These are phyloP conservation scores for Nemotelus nigrinus DNA, from an alignment of 2,888 invertebrate species.

Conservation along the genomic window DNA sequence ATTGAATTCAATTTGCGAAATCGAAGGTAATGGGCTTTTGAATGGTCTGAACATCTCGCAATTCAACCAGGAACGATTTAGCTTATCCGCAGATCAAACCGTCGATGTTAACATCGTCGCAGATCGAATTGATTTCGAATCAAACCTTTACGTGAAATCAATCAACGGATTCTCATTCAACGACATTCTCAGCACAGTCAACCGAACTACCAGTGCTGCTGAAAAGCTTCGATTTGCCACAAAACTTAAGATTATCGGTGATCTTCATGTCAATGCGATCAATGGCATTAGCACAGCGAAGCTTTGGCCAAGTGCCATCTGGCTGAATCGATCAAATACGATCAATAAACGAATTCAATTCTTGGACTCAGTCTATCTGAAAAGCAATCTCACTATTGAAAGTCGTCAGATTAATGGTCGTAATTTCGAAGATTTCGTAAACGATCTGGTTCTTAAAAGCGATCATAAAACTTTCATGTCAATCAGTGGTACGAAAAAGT, in stretches of 20 bases:
- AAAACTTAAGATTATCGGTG: conserved; percentile 60
- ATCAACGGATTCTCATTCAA: conserved; percentile 63
- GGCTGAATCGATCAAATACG: conserved; percentile 62
- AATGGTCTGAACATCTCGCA: conserved; percentile 61
- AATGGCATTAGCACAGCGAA: conserved; percentile 57
- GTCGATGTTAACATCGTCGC: conserved; percentile 58
- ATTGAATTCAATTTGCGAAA: conserved; percentile 59
- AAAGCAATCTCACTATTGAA: conserved; percentile 55
- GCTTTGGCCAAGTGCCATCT: conserved; percentile 61
- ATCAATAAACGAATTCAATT: conserved; percentile 59
- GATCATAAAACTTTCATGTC: conserved; percentile 54
- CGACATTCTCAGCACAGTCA: conserved; percentile 57
- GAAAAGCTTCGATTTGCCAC: conserved; percentile 61
- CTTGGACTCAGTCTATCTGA: conserved; percentile 55
- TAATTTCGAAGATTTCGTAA: conserved; percentile 61
- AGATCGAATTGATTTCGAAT: conserved; percentile 58
- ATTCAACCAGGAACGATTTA: conserved; percentile 58
- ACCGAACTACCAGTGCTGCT: conserved; percentile 58
- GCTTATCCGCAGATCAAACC: conserved; percentile 57
- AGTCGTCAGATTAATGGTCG: conserved; percentile 60
- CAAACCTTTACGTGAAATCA: conserved; percentile 57
- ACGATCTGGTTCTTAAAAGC: conserved; percentile 63
- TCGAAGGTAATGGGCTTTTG: conserved; percentile 59
- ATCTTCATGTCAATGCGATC: conserved; percentile 58
- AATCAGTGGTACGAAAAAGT: conserved; percentile 58